Evolutionary conservation across 2,888 invertebrate species (phyloP).

Genomic region (Eupithecia subumbrata): DNA sequence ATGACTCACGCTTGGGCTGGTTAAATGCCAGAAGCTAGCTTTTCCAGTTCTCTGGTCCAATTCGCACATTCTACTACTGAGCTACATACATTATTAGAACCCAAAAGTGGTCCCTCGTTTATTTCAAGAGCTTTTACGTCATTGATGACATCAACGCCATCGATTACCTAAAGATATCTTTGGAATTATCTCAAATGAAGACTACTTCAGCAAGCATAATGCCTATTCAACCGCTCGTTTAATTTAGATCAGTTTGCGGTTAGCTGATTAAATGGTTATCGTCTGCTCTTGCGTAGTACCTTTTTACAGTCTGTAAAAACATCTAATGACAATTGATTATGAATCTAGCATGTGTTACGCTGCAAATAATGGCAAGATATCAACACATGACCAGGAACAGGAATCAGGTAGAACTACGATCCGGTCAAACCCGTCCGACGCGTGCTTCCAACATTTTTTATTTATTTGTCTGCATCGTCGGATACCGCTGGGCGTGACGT

Average conservation of each 20-base stretch:
- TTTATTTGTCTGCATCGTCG: conserved; percentile 83
- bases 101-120: neutral
- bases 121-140: neutral
- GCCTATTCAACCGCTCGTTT: neutral
- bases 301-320: conserved; percentile 13
- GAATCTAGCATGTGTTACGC: conserved; percentile 47
- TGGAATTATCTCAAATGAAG: neutral
- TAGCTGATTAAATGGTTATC: neutral
- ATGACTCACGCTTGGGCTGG: conserved; percentile 80
- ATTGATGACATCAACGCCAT: neutral
- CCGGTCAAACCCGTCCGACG: conserved; percentile 83
- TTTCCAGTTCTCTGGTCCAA: conserved; percentile 81
- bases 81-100: neutral
- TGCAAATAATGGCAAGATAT: conserved; percentile 66
- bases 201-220: neutral
- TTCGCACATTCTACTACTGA: conserved; percentile 69
- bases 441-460: conserved; percentile 84
- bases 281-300: conserved; percentile 8
- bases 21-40: conserved; percentile 81
- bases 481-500: conserved; percentile 83
- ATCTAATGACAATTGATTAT: conserved; percentile 25
- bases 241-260: neutral
- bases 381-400: conserved; percentile 80
- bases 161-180: no score
- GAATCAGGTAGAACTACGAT: conserved; percentile 84